Percentiles rank a stretch among this genome's conserved stretches.
Conservation (phyloP, 2,797 vertebrate genomes). For the Danionella dracula region DNA sequence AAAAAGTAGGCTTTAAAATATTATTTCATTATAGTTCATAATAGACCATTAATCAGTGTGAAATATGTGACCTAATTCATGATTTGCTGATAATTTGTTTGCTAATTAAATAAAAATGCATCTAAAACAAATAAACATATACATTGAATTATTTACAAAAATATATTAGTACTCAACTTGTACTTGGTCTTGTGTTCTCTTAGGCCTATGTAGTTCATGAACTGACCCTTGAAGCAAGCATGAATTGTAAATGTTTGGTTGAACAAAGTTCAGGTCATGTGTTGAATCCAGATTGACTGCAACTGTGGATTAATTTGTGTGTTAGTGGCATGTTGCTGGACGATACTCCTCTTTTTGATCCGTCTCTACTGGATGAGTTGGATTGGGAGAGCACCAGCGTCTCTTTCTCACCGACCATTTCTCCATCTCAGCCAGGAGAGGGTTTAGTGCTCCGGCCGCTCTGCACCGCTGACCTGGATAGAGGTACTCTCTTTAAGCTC, state of each 20-base stretch:
- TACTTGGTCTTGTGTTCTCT: too few species aligned
- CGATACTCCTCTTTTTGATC: slow-evolving; percentile 87
- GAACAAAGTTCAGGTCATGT: slow-evolving; percentile 24
- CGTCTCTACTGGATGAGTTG: slow-evolving; percentile 79
- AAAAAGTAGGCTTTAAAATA: too few species aligned
- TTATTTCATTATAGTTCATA: too few species aligned
- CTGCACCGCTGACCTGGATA: slow-evolving; percentile 81
- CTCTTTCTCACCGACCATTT: slow-evolving; percentile 82
- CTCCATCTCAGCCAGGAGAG: slow-evolving; percentile 79
- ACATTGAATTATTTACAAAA: too few species aligned
- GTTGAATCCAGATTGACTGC: background rate
- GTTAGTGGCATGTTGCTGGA: slow-evolving; percentile 75
- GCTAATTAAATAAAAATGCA: too few species aligned
- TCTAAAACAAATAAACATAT: too few species aligned
- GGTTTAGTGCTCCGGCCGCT: slow-evolving; percentile 88
- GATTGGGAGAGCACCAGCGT: slow-evolving; percentile 86
- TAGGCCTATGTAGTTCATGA: too few species aligned
- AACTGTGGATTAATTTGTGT: background rate
- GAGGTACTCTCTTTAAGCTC: slow-evolving; percentile 66
- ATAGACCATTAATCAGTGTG: too few species aligned
- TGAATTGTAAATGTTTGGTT: slow-evolving; percentile 24
- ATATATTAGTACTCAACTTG: too few species aligned
- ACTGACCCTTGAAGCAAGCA: background rate
- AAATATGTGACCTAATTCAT: too few species aligned
- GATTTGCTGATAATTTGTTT: too few species aligned